Conservation (phyloP, 2,113 vertebrate species). For the Porphyrio hochstetteri region DNA sequence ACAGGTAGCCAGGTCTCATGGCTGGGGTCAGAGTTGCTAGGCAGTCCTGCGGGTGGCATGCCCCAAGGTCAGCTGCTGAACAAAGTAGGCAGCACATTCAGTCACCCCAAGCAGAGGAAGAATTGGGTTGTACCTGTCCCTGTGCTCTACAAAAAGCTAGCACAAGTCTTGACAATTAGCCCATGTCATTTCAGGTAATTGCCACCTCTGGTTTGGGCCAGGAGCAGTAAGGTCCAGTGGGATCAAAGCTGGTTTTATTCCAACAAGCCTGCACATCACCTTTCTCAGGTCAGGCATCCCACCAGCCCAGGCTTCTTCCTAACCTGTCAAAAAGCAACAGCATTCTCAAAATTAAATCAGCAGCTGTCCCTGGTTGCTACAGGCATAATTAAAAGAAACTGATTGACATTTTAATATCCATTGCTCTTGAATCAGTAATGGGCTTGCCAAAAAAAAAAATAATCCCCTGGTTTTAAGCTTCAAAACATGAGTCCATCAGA, state of each 20-base stretch:
- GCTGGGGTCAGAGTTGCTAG: not conserved
- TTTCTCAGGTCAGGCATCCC: not conserved
- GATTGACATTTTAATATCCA: constrained; percentile 1
- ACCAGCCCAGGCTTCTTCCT: not conserved
- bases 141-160: fast-evolving
- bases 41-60: fast-evolving
- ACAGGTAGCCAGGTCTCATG: not conserved
- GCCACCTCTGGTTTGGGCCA: not conserved
- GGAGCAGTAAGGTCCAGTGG: not conserved
- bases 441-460: not conserved
- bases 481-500: not conserved
- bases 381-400: constrained; percentile 1
- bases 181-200: not conserved
- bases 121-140: not conserved
- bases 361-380: not conserved
- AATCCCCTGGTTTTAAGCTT: not conserved
- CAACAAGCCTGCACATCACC: not conserved
- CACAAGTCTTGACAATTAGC: not conserved
- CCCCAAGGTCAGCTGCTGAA: not conserved
- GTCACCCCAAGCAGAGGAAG: not conserved
- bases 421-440: not conserved
- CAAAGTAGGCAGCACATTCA: fast-evolving
- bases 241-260: not conserved
- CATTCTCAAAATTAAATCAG: not conserved
- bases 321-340: not conserved